These are phyloP conservation scores for Columba livia DNA, from an alignment of 2,113 vertebrate species.

Conservation along the genomic window DNA sequence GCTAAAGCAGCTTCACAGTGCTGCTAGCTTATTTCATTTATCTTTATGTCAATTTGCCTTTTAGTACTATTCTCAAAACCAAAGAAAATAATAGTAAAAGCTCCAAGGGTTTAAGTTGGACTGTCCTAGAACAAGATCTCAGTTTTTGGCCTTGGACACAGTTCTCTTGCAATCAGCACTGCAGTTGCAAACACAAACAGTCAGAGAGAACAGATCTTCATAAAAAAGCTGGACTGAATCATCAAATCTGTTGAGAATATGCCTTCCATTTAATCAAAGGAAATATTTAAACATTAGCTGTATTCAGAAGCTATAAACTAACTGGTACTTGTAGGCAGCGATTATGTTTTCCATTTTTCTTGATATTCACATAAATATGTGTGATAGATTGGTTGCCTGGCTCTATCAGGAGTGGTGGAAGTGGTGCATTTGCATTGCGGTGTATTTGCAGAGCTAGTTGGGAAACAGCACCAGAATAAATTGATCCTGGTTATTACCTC, in stretches of 20 bases:
- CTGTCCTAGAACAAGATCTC: conserved; percentile 8
- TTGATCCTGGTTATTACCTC: conserved; percentile 77
- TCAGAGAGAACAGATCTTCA: neutral
- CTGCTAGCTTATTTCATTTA: neutral
- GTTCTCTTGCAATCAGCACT: neutral
- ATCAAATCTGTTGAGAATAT: conserved; percentile 54
- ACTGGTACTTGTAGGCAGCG: conserved; percentile 17
- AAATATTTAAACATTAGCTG: conserved; percentile 47
- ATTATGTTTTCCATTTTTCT: conserved; percentile 49
- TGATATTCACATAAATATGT: neutral
- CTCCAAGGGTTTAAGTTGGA: neutral
- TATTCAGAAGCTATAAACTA: conserved; percentile 53
- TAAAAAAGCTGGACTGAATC: conserved; percentile 47
- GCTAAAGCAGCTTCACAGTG: neutral
- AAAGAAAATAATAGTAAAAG: neutral
- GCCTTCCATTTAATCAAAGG: conserved; percentile 49
- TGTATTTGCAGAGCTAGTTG: neutral
- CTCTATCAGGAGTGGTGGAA: neutral
- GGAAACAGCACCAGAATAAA: neutral
- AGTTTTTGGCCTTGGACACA: neutral
- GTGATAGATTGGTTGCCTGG: neutral
- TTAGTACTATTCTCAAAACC: neutral
- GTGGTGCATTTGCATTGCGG: too few species aligned
- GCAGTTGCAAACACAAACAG: conserved; percentile 26
- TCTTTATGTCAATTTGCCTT: neutral